Conservation (phyloP, 2,797 vertebrate genomes). For the Lindbergichthys nudifrons region DNA sequence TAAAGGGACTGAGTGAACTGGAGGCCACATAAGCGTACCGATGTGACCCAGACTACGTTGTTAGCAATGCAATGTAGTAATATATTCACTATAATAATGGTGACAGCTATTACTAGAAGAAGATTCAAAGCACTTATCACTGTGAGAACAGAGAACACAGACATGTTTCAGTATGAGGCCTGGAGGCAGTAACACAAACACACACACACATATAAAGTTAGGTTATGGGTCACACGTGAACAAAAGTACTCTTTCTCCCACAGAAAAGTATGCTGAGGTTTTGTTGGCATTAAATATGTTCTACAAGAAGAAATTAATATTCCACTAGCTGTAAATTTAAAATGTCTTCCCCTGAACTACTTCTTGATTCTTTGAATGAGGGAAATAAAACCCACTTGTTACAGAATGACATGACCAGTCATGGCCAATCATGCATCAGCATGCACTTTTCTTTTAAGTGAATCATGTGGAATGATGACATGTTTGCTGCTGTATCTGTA, state of each 20-base stretch:
- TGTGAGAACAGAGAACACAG: slow-evolving; percentile 71
- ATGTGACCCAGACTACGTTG: slow-evolving; percentile 56
- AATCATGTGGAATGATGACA: slow-evolving; percentile 49
- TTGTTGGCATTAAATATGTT: background rate
- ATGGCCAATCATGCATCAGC: slow-evolving; percentile 33
- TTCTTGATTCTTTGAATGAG: slow-evolving; percentile 26
- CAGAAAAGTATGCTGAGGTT: slow-evolving; percentile 11
- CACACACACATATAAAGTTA: slow-evolving; percentile 29
- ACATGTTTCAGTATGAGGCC: slow-evolving; percentile 69
- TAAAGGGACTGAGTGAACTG: slow-evolving; percentile 60
- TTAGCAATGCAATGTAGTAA: slow-evolving; percentile 33
- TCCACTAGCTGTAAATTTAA: slow-evolving; percentile 18
- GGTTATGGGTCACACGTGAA: slow-evolving; percentile 50
- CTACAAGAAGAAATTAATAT: slow-evolving; percentile 4
- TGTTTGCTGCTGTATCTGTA: slow-evolving; percentile 38
- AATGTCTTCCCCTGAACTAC: slow-evolving; percentile 11
- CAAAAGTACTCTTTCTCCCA: slow-evolving; percentile 20
- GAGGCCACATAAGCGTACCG: slow-evolving; percentile 42
- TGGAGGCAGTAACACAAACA: slow-evolving; percentile 44
- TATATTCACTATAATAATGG: slow-evolving; percentile 26
- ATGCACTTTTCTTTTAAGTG: slow-evolving; percentile 35
- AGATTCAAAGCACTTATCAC: slow-evolving; percentile 41
- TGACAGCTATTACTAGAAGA: slow-evolving; percentile 64
- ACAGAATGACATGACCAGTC: slow-evolving; percentile 38
- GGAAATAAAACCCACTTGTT: slow-evolving; percentile 45